Evolutionary conservation across 2,888 invertebrate species (phyloP), one percentile per base, ranked within the genome.

Genomic region (Pseudeuparius sepicola): DNA sequence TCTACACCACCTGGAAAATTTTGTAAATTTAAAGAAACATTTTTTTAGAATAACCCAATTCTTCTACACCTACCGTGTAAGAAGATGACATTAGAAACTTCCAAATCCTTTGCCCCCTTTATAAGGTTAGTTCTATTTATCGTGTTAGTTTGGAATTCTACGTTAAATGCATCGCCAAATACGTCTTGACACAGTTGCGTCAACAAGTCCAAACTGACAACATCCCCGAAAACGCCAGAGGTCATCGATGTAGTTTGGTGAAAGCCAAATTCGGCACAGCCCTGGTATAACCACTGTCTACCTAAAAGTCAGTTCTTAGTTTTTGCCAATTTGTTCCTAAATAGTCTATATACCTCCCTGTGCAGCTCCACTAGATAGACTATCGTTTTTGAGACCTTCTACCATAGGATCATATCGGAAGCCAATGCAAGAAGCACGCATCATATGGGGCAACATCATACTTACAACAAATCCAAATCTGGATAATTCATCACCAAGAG

Each of bases 251-350:
- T 88, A 0, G 89, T 85, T 66, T 96, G 94, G 61, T 81, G 96
- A 61, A 86, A 96, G 14, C 93, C 94, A 57, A 94, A 96, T 60
- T 96, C 96, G 1, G 85, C 87, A 57, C 94, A 96, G 0, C 93
- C 93, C 63, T 94, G 94, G 59, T 90, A 94, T 39, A 73, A 79
- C 94, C 94, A 94, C 52, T 87, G 86, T 0, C 93, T 79, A 45
- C 68, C 80, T 78, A 50, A 32, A 40, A 43, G 34, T 7, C 6
- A 20, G 6, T n/a, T n/a, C n/a, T n/a, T n/a, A n/a, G n/a, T n/a
- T n/a, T n/a, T n/a, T n/a, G n/a, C n/a, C n/a, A n/a, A n/a, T n/a
- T n/a, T n/a, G n/a, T n/a, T n/a, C n/a, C n/a, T n/a, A n/a, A n/a
- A n/a, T n/a, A n/a, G n/a, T n/a, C n/a, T n/a, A n/a, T n/a, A n/a